Evolutionary conservation across 2,113 vertebrate species (phyloP).

Genomic region (Bufo bufo): DNA sequence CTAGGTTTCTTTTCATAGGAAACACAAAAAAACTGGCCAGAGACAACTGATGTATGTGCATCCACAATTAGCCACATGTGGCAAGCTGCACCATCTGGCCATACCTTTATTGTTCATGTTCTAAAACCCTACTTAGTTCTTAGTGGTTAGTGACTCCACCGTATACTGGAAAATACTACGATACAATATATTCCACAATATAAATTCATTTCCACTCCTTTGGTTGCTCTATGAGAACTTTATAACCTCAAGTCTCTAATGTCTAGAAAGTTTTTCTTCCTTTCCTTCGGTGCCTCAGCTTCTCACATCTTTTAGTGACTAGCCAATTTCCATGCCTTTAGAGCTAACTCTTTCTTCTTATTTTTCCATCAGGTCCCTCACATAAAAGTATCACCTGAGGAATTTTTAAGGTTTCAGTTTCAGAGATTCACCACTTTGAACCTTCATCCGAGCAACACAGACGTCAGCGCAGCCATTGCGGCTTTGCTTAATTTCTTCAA

Average conservation of each 20-base stretch:
- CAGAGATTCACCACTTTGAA: slow-evolving; percentile 96
- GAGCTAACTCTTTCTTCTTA: slow-evolving; percentile 1
- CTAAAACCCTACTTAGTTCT: too few species aligned
- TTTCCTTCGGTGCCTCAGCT: background rate
- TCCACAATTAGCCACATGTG: too few species aligned
- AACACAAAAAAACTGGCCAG: too few species aligned
- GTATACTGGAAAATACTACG: background rate
- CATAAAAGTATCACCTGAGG: slow-evolving; percentile 95
- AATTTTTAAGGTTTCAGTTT: slow-evolving; percentile 93
- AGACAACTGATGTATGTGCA: too few species aligned
- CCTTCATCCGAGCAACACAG: slow-evolving; percentile 94
- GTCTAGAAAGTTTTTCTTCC: background rate
- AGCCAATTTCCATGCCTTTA: background rate
- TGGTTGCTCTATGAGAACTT: background rate
- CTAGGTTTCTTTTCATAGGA: too few species aligned
- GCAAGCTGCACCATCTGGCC: too few species aligned
- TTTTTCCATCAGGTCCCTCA: slow-evolving; percentile 85
- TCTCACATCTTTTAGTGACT: background rate
- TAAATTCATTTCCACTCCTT: background rate
- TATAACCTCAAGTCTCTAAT: background rate
- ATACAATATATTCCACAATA: background rate
- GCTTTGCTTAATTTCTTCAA: slow-evolving; percentile 96
- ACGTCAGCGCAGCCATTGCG: slow-evolving; percentile 93
- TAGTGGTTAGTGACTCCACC: too few species aligned
- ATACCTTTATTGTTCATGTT: too few species aligned